Evolutionary conservation across 2,888 invertebrate genomes (phyloP), one percentile per base, ranked within the genome.

Genomic region (Hipparchia sbordonii): DNA sequence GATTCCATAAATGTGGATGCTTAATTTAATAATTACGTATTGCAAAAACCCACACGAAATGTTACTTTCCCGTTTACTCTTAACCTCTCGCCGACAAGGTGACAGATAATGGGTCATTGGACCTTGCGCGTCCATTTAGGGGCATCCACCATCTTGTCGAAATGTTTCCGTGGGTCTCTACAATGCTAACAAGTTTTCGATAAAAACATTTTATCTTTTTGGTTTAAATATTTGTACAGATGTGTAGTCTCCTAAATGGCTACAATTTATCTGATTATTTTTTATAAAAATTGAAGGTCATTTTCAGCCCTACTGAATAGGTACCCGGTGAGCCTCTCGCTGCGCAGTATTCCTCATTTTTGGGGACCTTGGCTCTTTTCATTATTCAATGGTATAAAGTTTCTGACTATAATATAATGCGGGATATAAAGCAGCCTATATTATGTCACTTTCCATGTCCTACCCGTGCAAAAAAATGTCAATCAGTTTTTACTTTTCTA

Each of bases 61-160:
- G 66, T 67, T 62, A 39, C 62, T 73, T 73, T 71, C 62, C 71
- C 67, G 60, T 71, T 71, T 71, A 71, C n/a, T 56, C 45, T 57
- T 70, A 68, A 75, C 76, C 74, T 75, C 75, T 74, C 23, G 23
- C 46, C 73, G 76, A 74, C 80, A 77, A 81, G 82, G 79, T 79
- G 80, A 81, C 79, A 52, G 81, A 81, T 82, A 84, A 82, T 85
- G 79, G 87, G 85, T 85, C 87, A 81, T 81, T 82, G 84, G 86
- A 84, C 89, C 85, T 86, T 84, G 85, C 74, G 62, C 13, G 60
- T 48, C 79, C 79, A 79, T 79, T 79, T 79, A 74, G 72, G 74
- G 79, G 61, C 69, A 66, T 67, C 72, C 77, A 78, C 76, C 78
- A 78, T 79, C 74, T 77, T 77, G 62, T 74, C 67, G 70, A 75